phyloP scores from a whole-genome alignment of 2,797 vertebrate species.

The Sylvia borin region DNA sequence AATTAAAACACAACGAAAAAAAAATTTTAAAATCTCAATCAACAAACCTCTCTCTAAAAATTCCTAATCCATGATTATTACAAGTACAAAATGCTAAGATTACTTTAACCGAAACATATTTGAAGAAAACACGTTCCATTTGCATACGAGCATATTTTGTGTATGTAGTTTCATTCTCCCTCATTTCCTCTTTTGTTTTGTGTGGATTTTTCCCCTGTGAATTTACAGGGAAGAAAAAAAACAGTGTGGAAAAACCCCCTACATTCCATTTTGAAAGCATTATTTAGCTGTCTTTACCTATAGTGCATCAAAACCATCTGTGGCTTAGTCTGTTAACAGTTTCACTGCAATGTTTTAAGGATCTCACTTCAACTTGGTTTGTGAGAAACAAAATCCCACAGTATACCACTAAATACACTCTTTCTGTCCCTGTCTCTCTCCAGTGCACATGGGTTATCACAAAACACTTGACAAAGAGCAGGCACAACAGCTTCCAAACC shows the following conservation, averaged over 20 bases:
- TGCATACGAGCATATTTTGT: neutral
- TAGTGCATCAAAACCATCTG: neutral
- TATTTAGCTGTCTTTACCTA: neutral
- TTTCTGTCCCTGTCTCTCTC: neutral
- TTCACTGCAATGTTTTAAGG: neutral
- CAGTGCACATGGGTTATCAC: neutral
- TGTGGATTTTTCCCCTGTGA: neutral
- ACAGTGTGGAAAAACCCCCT: neutral
- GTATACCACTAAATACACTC: neutral
- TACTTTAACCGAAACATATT: conserved; percentile 20
- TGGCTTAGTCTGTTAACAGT: neutral
- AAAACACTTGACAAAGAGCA: neutral
- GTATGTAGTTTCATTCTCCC: conserved; percentile 29
- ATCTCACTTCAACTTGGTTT: neutral
- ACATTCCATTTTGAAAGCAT: neutral
- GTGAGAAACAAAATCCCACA: neutral
- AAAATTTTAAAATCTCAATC: rapidly evolving
- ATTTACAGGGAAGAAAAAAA: neutral
- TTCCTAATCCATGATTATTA: neutral
- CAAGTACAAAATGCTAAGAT: neutral
- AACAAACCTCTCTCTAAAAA: neutral
- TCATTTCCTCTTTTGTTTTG: conserved; percentile 60
- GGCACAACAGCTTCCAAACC: neutral
- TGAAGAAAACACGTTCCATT: neutral
- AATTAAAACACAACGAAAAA: neutral